Percentiles rank a stretch among this genome's conserved stretches.
Evolutionary conservation across 2,797 vertebrate genomes (phyloP).

Genomic region (Borostomias antarcticus): DNA sequence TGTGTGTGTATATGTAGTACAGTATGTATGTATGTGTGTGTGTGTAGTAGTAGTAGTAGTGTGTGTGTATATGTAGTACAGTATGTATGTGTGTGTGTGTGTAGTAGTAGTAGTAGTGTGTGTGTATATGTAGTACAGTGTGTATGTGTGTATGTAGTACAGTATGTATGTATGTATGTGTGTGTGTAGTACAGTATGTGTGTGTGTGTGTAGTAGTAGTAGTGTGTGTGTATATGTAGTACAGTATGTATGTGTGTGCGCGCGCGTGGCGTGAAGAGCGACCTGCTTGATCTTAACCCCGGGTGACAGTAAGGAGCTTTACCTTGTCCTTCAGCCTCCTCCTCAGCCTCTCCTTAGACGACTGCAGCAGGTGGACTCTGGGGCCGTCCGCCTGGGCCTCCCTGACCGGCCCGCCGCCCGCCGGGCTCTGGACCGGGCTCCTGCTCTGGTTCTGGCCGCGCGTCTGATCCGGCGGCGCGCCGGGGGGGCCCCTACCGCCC

Average conservation of each 20-base stretch:
- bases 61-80: too few species aligned
- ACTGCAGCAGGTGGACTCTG: conserved; percentile 91
- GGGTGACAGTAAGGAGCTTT: conserved; percentile 69
- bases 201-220: too few species aligned
- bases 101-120: too few species aligned
- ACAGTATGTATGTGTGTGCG: background rate
- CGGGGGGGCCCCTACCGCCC: conserved; percentile 30
- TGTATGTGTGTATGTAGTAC: too few species aligned
- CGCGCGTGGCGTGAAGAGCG: background rate
- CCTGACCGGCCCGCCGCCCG: conserved; percentile 31
- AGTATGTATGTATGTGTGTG: conserved; percentile 19
- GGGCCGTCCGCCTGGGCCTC: conserved; percentile 72
- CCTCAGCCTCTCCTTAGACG: conserved; percentile 93
- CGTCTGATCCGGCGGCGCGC: conserved; percentile 33
- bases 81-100: conserved; percentile 25
- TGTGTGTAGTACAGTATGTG: conserved; percentile 27
- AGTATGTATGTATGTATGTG: conserved; percentile 3
- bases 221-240: too few species aligned
- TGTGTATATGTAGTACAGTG: too few species aligned
- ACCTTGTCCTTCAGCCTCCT: conserved; percentile 97
- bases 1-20: conserved; percentile 19
- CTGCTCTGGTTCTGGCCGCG: conserved; percentile 37
- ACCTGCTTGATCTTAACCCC: conserved; percentile 53
- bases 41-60: too few species aligned
- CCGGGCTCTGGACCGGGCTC: conserved; percentile 22